phyloP scores from a whole-genome alignment of 2,797 vertebrate species.

The Meda fulgida region DNA sequence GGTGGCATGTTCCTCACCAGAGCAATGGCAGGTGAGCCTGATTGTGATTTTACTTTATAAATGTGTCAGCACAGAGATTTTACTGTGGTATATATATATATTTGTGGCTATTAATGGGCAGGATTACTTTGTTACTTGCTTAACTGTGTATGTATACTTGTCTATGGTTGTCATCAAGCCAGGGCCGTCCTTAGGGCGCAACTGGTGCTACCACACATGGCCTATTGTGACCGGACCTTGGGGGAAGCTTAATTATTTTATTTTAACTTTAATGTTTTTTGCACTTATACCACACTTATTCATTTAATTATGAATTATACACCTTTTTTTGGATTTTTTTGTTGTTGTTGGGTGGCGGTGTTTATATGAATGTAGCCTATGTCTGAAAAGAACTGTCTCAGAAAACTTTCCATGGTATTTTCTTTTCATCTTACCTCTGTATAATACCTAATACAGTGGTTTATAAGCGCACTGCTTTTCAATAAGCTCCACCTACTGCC shows the following conservation, averaged over 20 bases:
- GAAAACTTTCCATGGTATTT: background rate
- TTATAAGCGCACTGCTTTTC: background rate
- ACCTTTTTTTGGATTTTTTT: background rate
- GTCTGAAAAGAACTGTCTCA: background rate
- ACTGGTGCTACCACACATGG: no score
- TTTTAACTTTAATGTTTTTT: no score
- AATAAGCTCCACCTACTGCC: background rate
- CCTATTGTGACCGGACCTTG: no score
- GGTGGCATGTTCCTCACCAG: conserved; percentile 98
- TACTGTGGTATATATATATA: background rate
- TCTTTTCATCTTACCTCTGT: background rate
- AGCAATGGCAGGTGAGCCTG: conserved; percentile 93
- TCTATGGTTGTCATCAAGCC: no score
- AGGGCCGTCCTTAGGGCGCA: no score
- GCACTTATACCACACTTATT: background rate
- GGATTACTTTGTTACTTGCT: background rate
- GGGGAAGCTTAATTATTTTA: no score
- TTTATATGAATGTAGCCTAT: no score
- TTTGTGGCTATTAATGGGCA: background rate
- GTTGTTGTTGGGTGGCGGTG: no score
- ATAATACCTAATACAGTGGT: background rate
- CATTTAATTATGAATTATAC: background rate
- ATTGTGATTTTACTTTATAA: background rate
- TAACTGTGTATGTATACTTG: no score
- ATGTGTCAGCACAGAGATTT: background rate